Percentiles rank a stretch among this genome's conserved stretches.
Conservation (phyloP, 2,888 invertebrate species). For the Tachina lurida region DNA sequence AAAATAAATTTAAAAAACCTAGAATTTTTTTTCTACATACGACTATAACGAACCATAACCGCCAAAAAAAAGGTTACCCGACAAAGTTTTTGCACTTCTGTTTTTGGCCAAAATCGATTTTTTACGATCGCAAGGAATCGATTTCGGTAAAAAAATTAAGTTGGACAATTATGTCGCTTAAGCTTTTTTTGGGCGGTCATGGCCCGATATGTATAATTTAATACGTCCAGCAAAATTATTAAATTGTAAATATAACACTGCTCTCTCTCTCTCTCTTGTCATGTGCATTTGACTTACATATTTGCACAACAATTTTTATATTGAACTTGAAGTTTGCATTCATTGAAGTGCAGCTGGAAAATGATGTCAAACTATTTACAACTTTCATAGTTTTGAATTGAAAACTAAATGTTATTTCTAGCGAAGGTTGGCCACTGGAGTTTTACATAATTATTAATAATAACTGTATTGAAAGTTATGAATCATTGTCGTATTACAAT, state of each 20-base stretch:
- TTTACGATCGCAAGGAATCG: no score
- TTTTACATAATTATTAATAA: background rate
- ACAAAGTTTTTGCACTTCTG: no score
- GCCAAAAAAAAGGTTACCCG: no score
- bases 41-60: background rate
- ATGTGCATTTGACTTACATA: constrained; percentile 46
- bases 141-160: no score
- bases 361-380: constrained; percentile 52
- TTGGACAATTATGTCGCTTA: no score
- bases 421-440: constrained; percentile 13
- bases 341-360: background rate
- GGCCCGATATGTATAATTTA: background rate
- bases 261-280: constrained; percentile 13
- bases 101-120: no score
- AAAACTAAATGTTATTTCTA: constrained; percentile 1
- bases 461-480: no score
- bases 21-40: no score
- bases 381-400: constrained; percentile 14
- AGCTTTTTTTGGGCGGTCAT: no score
- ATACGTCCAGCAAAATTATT: background rate
- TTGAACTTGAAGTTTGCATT: constrained; percentile 23
- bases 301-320: no score
- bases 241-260: background rate
- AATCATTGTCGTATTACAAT: no score
- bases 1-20: constrained; percentile 6